These are phyloP conservation scores for Fistularia tabacaria DNA, from an alignment of 2,797 vertebrate species.

Conservation along the genomic window DNA sequence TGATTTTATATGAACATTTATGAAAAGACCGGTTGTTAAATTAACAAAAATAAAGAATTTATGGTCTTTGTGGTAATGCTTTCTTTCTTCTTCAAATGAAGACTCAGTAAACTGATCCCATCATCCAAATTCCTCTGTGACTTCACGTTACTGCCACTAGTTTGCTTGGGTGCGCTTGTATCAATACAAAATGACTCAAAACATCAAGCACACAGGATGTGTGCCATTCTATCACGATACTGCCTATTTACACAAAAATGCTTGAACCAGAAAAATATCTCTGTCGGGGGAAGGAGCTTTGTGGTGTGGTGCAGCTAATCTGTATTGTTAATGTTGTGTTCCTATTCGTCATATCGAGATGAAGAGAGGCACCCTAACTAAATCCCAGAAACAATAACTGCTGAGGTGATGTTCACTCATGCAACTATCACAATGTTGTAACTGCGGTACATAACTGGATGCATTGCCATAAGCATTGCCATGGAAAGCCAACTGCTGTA, in stretches of 20 bases:
- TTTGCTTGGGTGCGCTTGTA: too few species aligned
- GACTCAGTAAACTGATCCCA: background rate
- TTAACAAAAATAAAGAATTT: conserved; percentile 62
- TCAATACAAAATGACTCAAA: too few species aligned
- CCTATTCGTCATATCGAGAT: conserved; percentile 50
- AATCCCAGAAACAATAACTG: conserved; percentile 28
- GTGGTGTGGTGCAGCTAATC: conserved; percentile 44
- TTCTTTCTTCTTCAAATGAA: conserved; percentile 8
- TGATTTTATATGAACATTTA: background rate
- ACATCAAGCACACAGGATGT: too few species aligned
- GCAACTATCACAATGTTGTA: conserved; percentile 20
- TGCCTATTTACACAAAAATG: too few species aligned
- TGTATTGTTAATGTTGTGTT: conserved; percentile 53
- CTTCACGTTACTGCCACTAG: background rate
- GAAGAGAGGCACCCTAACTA: conserved; percentile 22
- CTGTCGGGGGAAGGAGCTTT: conserved; percentile 10
- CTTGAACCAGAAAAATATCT: too few species aligned
- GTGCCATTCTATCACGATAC: too few species aligned
- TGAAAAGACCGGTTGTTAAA: conserved; percentile 48
- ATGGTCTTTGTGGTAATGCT: conserved; percentile 16
- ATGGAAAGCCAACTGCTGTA: conserved; percentile 41
- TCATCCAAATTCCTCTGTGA: background rate
- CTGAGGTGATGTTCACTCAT: conserved; percentile 37
- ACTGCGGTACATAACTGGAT: conserved; percentile 22
- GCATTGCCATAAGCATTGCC: conserved; percentile 29